A percentile compares a stretch with the other conserved stretches of the same genome.
Conservation (phyloP, 2,888 invertebrate genomes). For the Cepaea hortensis region DNA sequence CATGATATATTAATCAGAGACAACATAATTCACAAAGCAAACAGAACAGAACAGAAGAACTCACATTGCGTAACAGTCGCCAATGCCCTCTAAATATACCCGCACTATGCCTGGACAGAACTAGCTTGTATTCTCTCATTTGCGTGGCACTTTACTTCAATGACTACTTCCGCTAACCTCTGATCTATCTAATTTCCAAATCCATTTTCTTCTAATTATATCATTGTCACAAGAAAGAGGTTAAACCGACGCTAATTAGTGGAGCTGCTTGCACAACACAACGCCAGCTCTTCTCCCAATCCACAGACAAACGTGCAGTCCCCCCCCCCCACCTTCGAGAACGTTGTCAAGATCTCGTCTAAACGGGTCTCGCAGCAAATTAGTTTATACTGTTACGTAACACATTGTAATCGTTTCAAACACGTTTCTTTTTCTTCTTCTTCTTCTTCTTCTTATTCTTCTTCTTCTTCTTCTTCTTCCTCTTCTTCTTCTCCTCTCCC, state of each 20-base stretch:
- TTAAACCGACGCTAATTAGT: not conserved
- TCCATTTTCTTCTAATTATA: not conserved
- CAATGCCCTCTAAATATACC: not conserved
- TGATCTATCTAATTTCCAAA: not conserved
- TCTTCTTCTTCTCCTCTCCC: conserved; percentile 17
- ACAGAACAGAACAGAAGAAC: no score
- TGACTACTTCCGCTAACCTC: not conserved
- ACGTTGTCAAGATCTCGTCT: no score
- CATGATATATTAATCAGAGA: no score
- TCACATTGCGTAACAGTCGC: no score
- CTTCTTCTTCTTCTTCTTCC: conserved; percentile 3
- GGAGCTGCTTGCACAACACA: not conserved
- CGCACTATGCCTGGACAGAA: not conserved
- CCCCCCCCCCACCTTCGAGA: no score
- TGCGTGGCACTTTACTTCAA: not conserved
- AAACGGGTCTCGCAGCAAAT: no score
- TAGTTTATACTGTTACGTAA: no score
- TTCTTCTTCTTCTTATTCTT: conserved; percentile 13
- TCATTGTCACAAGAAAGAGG: not conserved
- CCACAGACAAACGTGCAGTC: no score
- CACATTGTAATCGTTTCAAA: no score
- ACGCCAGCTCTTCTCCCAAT: no score
- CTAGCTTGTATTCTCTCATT: not conserved
- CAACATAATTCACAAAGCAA: no score
- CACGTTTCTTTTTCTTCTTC: not conserved